Evolutionary conservation across 2,797 vertebrate genomes (phyloP).

Genomic region (Anomalospiza imberbis): DNA sequence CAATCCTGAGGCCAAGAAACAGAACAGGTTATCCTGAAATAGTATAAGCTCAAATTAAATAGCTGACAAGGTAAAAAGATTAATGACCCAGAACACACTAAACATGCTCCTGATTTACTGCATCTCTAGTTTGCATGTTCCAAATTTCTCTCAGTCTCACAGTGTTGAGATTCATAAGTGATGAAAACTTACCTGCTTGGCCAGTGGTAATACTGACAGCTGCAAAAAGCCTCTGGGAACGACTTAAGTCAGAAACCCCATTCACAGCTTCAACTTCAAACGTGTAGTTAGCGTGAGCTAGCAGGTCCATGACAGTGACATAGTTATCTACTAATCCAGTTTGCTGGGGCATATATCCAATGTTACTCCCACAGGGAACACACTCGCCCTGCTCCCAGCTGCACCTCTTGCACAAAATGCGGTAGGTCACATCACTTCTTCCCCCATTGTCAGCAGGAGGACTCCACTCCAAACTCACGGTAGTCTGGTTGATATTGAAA

Average conservation of each 20-base stretch:
- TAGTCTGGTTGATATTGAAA: conserved; percentile 99
- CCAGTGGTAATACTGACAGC: conserved; percentile 95
- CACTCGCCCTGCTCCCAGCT: conserved; percentile 98
- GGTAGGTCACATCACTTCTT: conserved; percentile 93
- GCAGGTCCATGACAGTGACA: conserved; percentile 89
- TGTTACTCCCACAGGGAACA: conserved; percentile 88
- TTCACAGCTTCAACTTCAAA: conserved; percentile 99
- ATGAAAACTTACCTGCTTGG: conserved; percentile 90
- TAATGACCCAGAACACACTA: conserved; percentile 24
- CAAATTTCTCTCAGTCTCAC: not conserved
- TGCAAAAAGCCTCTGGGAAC: conserved; percentile 95
- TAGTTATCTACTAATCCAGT: conserved; percentile 92
- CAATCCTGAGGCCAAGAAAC: not conserved
- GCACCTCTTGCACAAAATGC: conserved; percentile 91
- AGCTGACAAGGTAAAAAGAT: conserved; percentile 3
- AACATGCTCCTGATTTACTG: conserved; percentile 24
- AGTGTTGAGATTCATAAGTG: not conserved
- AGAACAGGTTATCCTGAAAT: not conserved
- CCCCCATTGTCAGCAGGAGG: conserved; percentile 93
- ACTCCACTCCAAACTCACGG: conserved; percentile 93
- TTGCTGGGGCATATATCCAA: conserved; percentile 91
- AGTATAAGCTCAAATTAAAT: not conserved
- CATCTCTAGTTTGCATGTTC: conserved; percentile 6
- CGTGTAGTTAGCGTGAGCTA: conserved; percentile 98
- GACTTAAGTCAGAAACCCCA: conserved; percentile 94